A percentile compares a stretch with the other conserved stretches of the same genome.
phyloP scores from a whole-genome alignment of 1,140 invertebrate genomes.

The Andrena cerasifolii region DNA sequence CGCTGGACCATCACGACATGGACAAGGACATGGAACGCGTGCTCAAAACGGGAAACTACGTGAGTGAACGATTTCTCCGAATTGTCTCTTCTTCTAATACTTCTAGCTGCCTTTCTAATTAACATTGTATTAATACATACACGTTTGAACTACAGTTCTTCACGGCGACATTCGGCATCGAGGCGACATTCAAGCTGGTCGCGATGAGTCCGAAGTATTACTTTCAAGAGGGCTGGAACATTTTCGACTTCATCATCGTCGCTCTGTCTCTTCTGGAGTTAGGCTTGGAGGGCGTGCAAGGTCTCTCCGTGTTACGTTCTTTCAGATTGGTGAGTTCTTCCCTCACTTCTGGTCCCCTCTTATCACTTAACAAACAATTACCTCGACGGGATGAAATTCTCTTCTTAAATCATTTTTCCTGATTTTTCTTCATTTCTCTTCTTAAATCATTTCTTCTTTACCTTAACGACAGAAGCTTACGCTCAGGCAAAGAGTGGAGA shows the following conservation, averaged over 20 bases:
- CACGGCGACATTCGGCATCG: conserved; percentile 98
- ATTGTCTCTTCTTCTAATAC: background rate
- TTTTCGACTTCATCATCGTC: conserved; percentile 99
- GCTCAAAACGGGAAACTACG: conserved; percentile 96
- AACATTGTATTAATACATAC: background rate
- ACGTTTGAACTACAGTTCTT: conserved; percentile 92
- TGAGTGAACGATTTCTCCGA: conserved; percentile 84
- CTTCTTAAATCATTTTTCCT: too few species aligned
- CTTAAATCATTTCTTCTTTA: too few species aligned
- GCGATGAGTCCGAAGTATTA: conserved; percentile 98
- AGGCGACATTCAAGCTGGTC: conserved; percentile 97
- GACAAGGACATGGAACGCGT: conserved; percentile 91
- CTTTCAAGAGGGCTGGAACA: conserved; percentile 99
- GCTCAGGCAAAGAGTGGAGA: too few species aligned
- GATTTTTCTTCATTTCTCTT: too few species aligned
- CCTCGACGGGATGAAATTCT: too few species aligned
- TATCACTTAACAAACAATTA: background rate
- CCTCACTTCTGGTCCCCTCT: too few species aligned
- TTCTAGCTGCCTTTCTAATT: background rate
- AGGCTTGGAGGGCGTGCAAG: conserved; percentile 95
- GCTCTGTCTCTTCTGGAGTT: conserved; percentile 96
- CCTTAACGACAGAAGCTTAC: too few species aligned
- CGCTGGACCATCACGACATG: conserved; percentile 97
- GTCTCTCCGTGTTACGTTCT: conserved; percentile 97
- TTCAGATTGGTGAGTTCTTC: conserved; percentile 93